A percentile compares a stretch with the other conserved stretches of the same genome.
phyloP scores from a whole-genome alignment of 2,797 vertebrate genomes.

The Catostomus latipinnis region DNA sequence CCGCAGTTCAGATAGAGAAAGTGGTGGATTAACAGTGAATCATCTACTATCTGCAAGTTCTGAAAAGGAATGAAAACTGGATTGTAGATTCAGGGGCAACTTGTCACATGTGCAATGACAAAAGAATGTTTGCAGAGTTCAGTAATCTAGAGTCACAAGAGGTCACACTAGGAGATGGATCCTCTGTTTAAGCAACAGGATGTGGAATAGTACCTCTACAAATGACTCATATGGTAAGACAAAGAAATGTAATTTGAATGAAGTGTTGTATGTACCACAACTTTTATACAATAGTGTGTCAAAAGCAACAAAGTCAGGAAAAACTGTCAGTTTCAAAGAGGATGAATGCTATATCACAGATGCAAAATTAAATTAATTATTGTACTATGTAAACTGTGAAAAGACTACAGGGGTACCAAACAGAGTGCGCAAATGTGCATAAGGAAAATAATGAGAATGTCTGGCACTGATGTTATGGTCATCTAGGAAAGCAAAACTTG shows the following conservation, averaged over 20 bases:
- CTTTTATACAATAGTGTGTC: neutral
- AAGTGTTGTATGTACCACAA: neutral
- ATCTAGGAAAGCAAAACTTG: neutral
- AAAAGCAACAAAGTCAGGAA: neutral
- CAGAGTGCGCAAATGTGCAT: neutral
- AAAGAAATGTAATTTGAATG: neutral
- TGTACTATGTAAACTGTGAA: neutral
- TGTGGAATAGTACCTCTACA: neutral
- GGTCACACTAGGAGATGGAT: constrained; percentile 3
- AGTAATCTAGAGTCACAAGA: neutral
- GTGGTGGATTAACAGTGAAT: neutral
- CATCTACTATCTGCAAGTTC: neutral
- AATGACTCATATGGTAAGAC: neutral
- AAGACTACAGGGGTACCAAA: neutral
- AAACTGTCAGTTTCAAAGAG: neutral
- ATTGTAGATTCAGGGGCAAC: constrained; percentile 15
- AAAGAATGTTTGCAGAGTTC: constrained; percentile 8
- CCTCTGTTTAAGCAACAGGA: neutral
- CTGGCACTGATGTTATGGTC: neutral
- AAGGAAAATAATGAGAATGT: neutral
- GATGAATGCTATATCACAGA: neutral
- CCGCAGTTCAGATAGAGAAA: neutral
- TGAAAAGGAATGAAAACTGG: neutral
- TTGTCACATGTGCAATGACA: neutral
- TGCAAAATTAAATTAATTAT: neutral